A percentile compares a stretch with the other conserved stretches of the same genome.
phyloP scores from a whole-genome alignment of 2,888 invertebrate species.

The Nebria salina region DNA sequence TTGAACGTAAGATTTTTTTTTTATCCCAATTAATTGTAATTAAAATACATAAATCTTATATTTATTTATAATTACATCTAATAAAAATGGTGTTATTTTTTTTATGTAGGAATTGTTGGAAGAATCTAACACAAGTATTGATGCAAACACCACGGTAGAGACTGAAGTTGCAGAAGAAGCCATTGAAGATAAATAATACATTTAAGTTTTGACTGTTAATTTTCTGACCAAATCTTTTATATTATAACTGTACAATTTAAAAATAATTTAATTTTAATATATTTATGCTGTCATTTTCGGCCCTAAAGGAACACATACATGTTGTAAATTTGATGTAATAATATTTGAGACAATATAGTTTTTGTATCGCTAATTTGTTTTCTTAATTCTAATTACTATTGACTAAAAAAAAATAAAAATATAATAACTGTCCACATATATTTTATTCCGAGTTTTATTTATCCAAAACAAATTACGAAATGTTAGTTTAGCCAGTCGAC shows the following conservation, averaged over 20 bases:
- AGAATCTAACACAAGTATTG: constrained; percentile 24
- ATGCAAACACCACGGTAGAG: not conserved
- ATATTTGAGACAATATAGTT: not conserved
- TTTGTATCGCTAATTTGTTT: not conserved
- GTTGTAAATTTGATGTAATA: not conserved
- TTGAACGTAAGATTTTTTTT: constrained; percentile 68
- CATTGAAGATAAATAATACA: not conserved
- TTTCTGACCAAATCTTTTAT: constrained; percentile 1
- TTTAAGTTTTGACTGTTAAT: not conserved
- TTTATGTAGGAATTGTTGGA: constrained; percentile 46
- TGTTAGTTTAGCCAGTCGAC: too few species aligned
- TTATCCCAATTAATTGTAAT: not conserved
- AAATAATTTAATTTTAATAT: constrained; percentile 5
- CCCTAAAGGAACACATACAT: not conserved
- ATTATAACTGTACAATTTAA: constrained; percentile 3
- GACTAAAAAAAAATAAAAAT: too few species aligned
- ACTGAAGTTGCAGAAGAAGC: constrained; percentile 22
- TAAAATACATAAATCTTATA: not conserved
- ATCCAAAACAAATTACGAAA: too few species aligned
- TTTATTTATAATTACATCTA: not conserved
- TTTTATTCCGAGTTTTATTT: too few species aligned
- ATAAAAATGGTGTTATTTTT: not conserved
- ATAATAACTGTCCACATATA: too few species aligned
- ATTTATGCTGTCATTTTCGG: constrained; percentile 9
- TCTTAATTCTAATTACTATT: not conserved